Base-by-base conservation (phyloP, 2,888 invertebrate species). In the Rhamphomyia laevipes region DNA sequence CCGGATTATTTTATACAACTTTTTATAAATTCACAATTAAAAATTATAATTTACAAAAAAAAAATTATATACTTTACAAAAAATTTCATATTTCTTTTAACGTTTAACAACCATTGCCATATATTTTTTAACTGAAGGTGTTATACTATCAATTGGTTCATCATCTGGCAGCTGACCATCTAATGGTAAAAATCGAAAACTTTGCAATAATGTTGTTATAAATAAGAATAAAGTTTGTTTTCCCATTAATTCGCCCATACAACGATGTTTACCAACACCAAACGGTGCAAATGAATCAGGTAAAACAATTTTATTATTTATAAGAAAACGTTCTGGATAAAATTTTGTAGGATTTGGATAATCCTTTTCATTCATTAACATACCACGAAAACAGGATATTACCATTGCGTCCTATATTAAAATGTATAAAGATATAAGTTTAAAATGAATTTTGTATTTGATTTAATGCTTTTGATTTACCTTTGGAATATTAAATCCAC, bases 181-280 rank as follows among this genome's bases (percentile, higher is more conserved):
- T 2, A 78, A 76, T 1, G 81, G 70, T 2, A 76, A 65, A 60
- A 90, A 81, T 5, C 76, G 76, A 58, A 84, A 89, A 58, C 75
- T 77, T 66, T 89, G 89, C 56, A 90, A 69, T 57, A 89, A 70
- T 0, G 81, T 75, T 0, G 86, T 78, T 1, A 79, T 80, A 59
- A 89, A 84, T 31, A 87, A 65, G 61, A 89, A 90, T 46, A 89
- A 74, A 60, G 86, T 89, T 57, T 85, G 84, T 59, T 81, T 81
- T 1, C 76, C 77, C 54, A 89, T 66, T 1, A 80, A 75, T 61
- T 90, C 89, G 1, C 89, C 90, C 78, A 89, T 78, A 61, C 90
- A 90, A 46, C 88, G 79, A 62, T 84, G 86, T 58, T 81, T 84
- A 1, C 86, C 84, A 46, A 81, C 70, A 15, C 88, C 86, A 59